Evolutionary conservation across 2,113 vertebrate genomes (phyloP).

Genomic region (Phrynosoma platyrhinos): DNA sequence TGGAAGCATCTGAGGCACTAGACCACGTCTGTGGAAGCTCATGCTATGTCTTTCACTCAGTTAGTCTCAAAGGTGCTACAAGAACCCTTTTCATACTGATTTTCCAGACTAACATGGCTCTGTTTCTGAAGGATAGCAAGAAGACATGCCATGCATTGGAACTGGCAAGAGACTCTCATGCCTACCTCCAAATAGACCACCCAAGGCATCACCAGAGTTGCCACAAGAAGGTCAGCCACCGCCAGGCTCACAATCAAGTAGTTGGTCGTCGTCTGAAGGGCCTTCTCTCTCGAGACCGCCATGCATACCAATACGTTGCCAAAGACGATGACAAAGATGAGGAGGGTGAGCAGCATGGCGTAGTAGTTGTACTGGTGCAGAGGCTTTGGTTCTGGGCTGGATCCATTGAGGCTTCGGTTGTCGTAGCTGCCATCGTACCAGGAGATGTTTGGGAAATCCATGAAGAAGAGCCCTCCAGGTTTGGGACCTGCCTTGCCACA

Average conservation of each 20-base stretch:
- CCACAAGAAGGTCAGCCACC: conserved; percentile 94
- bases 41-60: too few relatives aligned
- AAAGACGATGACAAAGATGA: conserved; percentile 96
- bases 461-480: conserved; percentile 74
- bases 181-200: conserved; percentile 94
- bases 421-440: conserved; percentile 86
- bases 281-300: conserved; percentile 94
- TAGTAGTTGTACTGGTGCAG: conserved; percentile 93
- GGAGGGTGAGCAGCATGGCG: conserved; percentile 93
- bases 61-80: too few relatives aligned
- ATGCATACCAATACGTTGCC: conserved; percentile 98
- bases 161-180: not conserved
- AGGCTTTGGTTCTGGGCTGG: conserved; percentile 77
- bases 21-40: too few relatives aligned
- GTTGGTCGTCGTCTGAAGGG: conserved; percentile 98
- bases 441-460: conserved; percentile 93
- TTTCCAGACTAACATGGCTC: too few relatives aligned
- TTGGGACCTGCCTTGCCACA: conserved; percentile 62
- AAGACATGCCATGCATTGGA: too few relatives aligned
- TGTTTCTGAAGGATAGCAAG: too few relatives aligned
- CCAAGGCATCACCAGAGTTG: conserved; percentile 97
- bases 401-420: conserved; percentile 83
- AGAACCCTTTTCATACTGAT: too few relatives aligned
- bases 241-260: conserved; percentile 98
- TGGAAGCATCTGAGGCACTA: too few relatives aligned